Evolutionary conservation across 2,888 invertebrate genomes (phyloP), one percentile per base, ranked within the genome.

Genomic region (Phasia obesa): DNA sequence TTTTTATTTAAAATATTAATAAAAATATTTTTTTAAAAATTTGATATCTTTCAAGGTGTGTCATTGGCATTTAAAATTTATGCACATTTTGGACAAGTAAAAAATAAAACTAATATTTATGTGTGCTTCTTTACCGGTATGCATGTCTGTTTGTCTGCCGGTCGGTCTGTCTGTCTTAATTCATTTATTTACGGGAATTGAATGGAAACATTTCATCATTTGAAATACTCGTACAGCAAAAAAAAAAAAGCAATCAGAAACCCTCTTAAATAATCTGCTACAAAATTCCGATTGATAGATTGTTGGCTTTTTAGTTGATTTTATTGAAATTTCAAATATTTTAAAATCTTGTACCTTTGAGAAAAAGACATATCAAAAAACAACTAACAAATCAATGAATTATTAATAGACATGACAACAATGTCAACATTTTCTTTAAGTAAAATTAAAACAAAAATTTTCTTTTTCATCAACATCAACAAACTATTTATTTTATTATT

Each of bases 61-160:
- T 79, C 67, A 75, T 62, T 75, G 75, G 75, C 79, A 79, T 71
- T 79, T 75, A 21, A 75, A 83, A 83, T 71, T 79, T 79, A 70
- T 75, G 62, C 51, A 71, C 70, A 70, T 59, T 55, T 78, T 65
- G 62, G 21, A 44, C 60, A 60, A 55, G 25, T n/a, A 51, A 7
- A 49, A 44, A 55, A 42, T 55, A 19, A 60, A 31, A 55, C 49
- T 25, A 67, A 42, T 13, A 2, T n/a, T 23, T n/a, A 21, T 55
- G 19, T 53, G 13, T n/a, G 23, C 4, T n/a, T 15, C 38, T n/a
- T 42, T 42, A 42, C 0, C 38, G 15, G 38, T 35, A 9, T 6
- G 11, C 35, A 35, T 35, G 11, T 11, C 2, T n/a, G n/a, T n/a
- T n/a, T n/a, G n/a, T n/a, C n/a, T n/a, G n/a, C n/a, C n/a, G n/a